Evolutionary conservation across 2,888 invertebrate species (phyloP).

Genomic region (Hypsopygia costalis): DNA sequence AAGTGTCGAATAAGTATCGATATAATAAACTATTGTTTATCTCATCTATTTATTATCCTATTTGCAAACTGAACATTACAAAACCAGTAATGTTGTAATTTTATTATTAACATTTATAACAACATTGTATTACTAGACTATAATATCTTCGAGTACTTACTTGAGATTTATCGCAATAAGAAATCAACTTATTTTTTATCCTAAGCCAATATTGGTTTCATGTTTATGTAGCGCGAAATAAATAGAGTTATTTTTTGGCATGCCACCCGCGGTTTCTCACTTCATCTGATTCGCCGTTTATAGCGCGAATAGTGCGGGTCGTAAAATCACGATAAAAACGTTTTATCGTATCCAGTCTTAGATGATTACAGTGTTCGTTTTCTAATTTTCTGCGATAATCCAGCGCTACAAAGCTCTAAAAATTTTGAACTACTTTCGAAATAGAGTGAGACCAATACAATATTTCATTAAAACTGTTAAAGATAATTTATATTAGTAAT

Average conservation of each 20-base stretch:
- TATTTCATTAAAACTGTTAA: conserved; percentile 62
- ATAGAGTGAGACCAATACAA: conserved; percentile 43
- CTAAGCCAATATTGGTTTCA: conserved; percentile 22
- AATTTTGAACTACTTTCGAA: conserved; percentile 36
- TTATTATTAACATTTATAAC: background rate
- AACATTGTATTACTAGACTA: background rate
- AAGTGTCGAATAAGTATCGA: background rate
- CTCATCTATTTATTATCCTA: background rate
- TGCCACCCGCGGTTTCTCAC: conserved; percentile 55
- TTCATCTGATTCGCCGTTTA: conserved; percentile 69
- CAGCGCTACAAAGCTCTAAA: conserved; percentile 3
- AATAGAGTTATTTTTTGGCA: conserved; percentile 56
- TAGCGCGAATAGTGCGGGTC: conserved; percentile 61
- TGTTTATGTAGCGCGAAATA: conserved; percentile 44
- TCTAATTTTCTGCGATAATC: conserved; percentile 46
- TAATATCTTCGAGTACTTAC: no score
- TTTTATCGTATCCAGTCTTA: conserved; percentile 55
- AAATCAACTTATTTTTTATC: conserved; percentile 6
- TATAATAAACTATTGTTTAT: background rate
- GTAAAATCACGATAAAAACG: conserved; percentile 66
- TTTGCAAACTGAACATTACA: conserved; percentile 10
- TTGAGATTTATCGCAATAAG: conserved; percentile 9
- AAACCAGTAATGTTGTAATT: no score
- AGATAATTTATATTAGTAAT: conserved; percentile 64
- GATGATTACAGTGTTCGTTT: conserved; percentile 50